phyloP scores from a whole-genome alignment of 2,888 invertebrate species.

The Amiota mariae region DNA sequence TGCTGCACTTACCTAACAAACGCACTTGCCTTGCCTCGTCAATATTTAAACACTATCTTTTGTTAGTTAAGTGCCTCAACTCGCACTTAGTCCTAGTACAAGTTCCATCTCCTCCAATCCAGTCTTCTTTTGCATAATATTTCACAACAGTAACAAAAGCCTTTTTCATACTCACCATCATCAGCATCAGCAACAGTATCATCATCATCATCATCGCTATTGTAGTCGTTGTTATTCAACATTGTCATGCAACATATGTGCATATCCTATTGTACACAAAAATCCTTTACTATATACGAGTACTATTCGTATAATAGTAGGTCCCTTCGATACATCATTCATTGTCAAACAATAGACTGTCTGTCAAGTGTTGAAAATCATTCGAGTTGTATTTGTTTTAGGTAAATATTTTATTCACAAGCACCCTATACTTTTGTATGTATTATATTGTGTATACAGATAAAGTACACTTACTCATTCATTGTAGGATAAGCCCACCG shows the following conservation, averaged over 20 bases:
- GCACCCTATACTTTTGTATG: too few relatives aligned
- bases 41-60: slow-evolving; percentile 22
- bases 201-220: too few relatives aligned
- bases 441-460: too few relatives aligned
- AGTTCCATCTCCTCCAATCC: background rate
- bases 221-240: too few relatives aligned
- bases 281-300: background rate
- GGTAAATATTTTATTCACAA: slow-evolving; percentile 23
- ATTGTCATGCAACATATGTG: background rate
- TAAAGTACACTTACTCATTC: too few relatives aligned
- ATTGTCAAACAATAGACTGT: background rate
- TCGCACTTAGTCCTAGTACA: background rate
- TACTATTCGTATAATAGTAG: background rate
- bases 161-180: background rate
- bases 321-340: background rate
- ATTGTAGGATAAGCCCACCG: too few relatives aligned
- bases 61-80: slow-evolving; percentile 10
- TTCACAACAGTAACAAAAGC: slow-evolving; percentile 5
- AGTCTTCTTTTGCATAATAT: background rate
- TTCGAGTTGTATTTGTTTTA: slow-evolving; percentile 19
- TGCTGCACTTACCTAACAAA: background rate
- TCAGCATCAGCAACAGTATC: too few relatives aligned
- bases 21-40: slow-evolving; percentile 5
- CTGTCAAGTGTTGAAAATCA: slow-evolving; percentile 17
- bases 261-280: background rate